Percentiles rank a stretch among this genome's conserved stretches.
Conservation (phyloP, 1,140 invertebrate species). For the Megalonaias nervosa region DNA sequence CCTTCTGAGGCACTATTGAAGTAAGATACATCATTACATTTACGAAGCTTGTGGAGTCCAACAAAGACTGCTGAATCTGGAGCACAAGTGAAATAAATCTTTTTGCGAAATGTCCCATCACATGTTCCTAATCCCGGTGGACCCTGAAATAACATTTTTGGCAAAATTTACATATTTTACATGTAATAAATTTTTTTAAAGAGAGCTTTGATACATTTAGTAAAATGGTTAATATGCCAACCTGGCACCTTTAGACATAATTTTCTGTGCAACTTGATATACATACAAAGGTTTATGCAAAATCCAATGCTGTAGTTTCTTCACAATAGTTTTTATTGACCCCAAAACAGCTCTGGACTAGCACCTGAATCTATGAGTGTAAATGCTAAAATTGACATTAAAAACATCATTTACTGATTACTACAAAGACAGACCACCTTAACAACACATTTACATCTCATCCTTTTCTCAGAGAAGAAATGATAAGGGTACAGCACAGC, state of each 20-base stretch:
- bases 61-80: conserved; percentile 64
- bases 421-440: too few species aligned
- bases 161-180: conserved; percentile 7
- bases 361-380: too few species aligned
- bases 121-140: conserved; percentile 56
- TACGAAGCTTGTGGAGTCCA: conserved; percentile 57
- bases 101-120: conserved; percentile 60
- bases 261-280: neutral
- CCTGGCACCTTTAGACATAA: neutral
- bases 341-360: too few species aligned
- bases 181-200: conserved; percentile 1
- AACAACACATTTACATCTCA: too few species aligned
- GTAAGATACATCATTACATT: conserved; percentile 6
- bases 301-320: neutral
- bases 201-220: neutral
- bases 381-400: too few species aligned
- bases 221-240: neutral
- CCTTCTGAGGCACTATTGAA: too few species aligned
- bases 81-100: conserved; percentile 56
- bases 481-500: too few species aligned
- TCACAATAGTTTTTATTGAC: too few species aligned
- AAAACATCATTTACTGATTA: too few species aligned
- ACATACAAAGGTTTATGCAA: neutral
- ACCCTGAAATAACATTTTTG: conserved; percentile 35
- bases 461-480: too few species aligned